Evolutionary conservation across 2,797 vertebrate genomes (phyloP).

Genomic region (Gymnothorax reevesii): DNA sequence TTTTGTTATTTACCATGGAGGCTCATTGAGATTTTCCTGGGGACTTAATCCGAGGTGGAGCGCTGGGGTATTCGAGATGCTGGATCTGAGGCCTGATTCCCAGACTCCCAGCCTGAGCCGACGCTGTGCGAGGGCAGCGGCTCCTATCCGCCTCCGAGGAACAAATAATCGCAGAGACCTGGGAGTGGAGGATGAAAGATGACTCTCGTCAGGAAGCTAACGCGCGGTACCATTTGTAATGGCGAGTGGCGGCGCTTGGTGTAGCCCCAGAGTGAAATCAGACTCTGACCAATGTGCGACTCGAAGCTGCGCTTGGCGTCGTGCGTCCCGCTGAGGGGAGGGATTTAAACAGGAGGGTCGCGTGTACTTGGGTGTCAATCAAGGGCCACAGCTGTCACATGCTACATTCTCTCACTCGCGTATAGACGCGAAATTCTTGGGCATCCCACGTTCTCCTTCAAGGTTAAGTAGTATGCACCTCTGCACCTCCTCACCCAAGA

Average conservation of each 20-base stretch:
- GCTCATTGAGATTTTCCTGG: too few species aligned
- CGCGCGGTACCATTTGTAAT: conserved; percentile 55
- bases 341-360: not conserved
- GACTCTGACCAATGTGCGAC: conserved; percentile 57
- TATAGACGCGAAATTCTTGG: not conserved
- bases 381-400: too few species aligned
- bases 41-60: too few species aligned
- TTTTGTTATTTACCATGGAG: too few species aligned
- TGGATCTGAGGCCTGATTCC: too few species aligned
- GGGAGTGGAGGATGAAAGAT: conserved; percentile 45
- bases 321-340: not conserved
- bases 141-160: not conserved
- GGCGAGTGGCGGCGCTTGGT: conserved; percentile 37
- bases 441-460: too few species aligned
- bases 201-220: conserved; percentile 51
- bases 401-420: not conserved
- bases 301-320: conserved; percentile 23
- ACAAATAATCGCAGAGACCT: conserved; percentile 38
- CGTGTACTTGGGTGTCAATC: not conserved
- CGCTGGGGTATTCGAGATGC: too few species aligned
- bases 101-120: too few species aligned
- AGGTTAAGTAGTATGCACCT: too few species aligned
- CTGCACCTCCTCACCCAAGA: too few species aligned
- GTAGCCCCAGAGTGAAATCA: conserved; percentile 41
- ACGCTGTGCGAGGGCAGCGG: not conserved